Conservation (phyloP, 2,888 invertebrate species). For the Drosophila ezoana region DNA sequence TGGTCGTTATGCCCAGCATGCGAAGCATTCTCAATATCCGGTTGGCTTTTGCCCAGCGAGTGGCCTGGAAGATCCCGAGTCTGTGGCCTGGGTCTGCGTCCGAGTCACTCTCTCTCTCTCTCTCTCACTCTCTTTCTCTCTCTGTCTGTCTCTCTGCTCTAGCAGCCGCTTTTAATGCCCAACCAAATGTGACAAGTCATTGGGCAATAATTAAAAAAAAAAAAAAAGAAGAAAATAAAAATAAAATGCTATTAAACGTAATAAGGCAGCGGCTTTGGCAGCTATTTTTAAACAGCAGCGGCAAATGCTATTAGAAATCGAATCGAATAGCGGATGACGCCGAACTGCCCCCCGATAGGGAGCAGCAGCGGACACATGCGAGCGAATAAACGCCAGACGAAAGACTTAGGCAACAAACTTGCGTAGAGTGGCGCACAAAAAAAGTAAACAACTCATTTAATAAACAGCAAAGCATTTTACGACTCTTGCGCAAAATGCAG, state of each 20-base stretch:
- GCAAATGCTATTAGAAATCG: constrained; percentile 57
- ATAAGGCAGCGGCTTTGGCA: constrained; percentile 67
- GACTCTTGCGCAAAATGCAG: constrained; percentile 77
- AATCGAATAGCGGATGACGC: constrained; percentile 41
- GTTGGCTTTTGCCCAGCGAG: constrained; percentile 47
- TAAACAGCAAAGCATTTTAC: constrained; percentile 63
- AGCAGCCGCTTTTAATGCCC: constrained; percentile 54
- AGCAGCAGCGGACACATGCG: background rate
- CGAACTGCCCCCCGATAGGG: constrained; percentile 17
- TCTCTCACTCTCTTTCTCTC: constrained; percentile 6
- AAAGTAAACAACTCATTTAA: constrained; percentile 65
- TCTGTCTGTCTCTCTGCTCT: constrained; percentile 6
- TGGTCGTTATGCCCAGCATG: constrained; percentile 12
- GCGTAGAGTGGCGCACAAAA: constrained; percentile 45
- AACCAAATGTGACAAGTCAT: constrained; percentile 78
- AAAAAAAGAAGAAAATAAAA: constrained; percentile 36
- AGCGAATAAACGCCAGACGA: constrained; percentile 37
- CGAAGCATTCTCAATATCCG: constrained; percentile 61
- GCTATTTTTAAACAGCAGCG: constrained; percentile 56
- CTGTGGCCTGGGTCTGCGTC: constrained; percentile 1
- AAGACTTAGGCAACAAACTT: constrained; percentile 80
- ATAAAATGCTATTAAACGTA: constrained; percentile 77
- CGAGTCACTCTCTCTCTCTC: constrained; percentile 1
- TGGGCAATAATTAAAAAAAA: constrained; percentile 80
- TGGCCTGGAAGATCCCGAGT: constrained; percentile 35